Evolutionary conservation across 2,113 vertebrate genomes (phyloP), one percentile per base, ranked within the genome.

Genomic region (Myrmophylax atrothorax): DNA sequence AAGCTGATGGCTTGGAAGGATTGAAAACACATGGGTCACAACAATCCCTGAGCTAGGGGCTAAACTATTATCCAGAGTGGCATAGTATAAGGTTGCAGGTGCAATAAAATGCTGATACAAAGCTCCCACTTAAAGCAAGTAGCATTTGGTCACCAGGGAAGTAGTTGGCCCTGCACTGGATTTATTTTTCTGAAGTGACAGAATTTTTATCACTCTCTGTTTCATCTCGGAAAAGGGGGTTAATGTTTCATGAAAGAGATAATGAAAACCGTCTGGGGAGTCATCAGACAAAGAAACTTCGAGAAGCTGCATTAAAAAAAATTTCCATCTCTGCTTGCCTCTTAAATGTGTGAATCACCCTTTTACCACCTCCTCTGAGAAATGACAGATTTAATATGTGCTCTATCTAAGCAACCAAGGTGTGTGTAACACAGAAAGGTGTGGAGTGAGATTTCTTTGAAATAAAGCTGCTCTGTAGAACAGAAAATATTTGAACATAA

Each of bases 401-500:
- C 28, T 82, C 2, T 10, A 66, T 68, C 81, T 79, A 82, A 94
- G 86, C 35, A 90, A 50, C 49, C 10, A 19, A 75, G 44, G 23
- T 44, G 31, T 55, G 37, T 44, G 24, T 75, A 90, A 92, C 66
- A 64, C 56, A 75, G 55, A 78, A 52, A 55, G 42, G n/a, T 18
- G 44, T 76, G 56, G 66, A 93, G 35, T 28, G 56, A 69, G 16
- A 87, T 82, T 92, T 82, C 49, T 93, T 68, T 82, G 46, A 85
- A 95, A 89, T 89, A 82, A 84, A 84, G 62, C 23, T 56, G 31
- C 53, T 91, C 14, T 20, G 62, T 87, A 81, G 84, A 93, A 93
- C 10, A 62, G 80, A 92, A 95, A 96, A 93, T 85, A 87, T 79
- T 79, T 94, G 84, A 93, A 89, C 77, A 76, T 95, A 82, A 89